Evolutionary conservation across 2,888 invertebrate genomes (phyloP), one percentile per base, ranked within the genome.

Genomic region (Rhagonycha fulva): DNA sequence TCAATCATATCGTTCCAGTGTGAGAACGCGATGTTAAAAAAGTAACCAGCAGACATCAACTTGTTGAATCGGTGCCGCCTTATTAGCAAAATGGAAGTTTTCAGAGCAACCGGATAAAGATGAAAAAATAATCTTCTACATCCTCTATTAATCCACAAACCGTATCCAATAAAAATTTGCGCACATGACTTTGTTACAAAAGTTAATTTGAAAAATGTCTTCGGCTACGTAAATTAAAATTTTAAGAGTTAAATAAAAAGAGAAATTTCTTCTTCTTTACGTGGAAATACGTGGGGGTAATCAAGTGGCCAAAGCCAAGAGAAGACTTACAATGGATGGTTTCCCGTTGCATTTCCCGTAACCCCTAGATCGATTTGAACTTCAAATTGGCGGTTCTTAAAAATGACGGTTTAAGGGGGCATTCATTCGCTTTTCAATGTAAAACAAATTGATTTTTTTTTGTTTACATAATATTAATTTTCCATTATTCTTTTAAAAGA

Each of bases 121-220:
- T 66, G 63, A 66, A 66, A 32, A 47, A 66, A 70, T 47, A 61
- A 70, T 70, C 70, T 74, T 30, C 68, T 30, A 67, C 71, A 66
- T 75, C 75, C 75, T 75, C 71, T 61, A 62, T 30, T 71, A 62
- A 75, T 71, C 26, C 75, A 75, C 68, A 62, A 23, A 75, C 70
- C 75, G 75, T 75, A 60, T 68, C 71, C 47, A 47, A 47, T 47
- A 47, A 47, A 47, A 47, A n/a, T 47, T 7, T 47, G 47, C 12
- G n/a, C 47, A 47, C n/a, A n/a, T n/a, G 47, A 12, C 5, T 28
- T 28, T 9, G 0, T 0, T 28, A 28, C 9, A 28, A 9, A 28
- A 28, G 28, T 9, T 30, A 30, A 2, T 30, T 30, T 30, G 30
- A 30, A 11, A 30, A 30, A 4, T 11, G 2, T 30, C 30, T 0